Conservation (phyloP, 2,888 invertebrate genomes). For the Sarcophaga carnaria region DNA sequence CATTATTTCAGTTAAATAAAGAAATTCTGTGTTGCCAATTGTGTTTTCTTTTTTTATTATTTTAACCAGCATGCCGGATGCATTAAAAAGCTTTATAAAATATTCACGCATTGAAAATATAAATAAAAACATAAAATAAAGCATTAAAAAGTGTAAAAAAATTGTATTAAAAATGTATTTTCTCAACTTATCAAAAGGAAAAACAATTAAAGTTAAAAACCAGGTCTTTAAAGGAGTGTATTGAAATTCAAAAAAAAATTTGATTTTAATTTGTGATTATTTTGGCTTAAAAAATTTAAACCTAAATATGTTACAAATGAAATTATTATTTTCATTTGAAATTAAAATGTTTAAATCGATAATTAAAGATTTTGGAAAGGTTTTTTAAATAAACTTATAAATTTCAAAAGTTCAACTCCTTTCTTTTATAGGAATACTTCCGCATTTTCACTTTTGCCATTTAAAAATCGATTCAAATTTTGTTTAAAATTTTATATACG, state of each 20-base stretch:
- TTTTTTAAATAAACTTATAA: too few species aligned
- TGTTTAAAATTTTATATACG: too few species aligned
- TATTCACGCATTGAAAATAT: neutral
- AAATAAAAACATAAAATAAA: neutral
- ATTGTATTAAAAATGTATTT: neutral
- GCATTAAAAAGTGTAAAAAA: slow-evolving; percentile 2
- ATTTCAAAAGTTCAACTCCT: too few species aligned
- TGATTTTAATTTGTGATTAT: neutral
- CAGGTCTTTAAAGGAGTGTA: slow-evolving; percentile 7
- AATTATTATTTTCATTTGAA: too few species aligned
- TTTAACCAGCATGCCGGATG: neutral
- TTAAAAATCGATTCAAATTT: too few species aligned
- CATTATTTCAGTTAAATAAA: neutral
- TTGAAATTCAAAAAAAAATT: neutral
- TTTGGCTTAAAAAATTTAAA: too few species aligned
- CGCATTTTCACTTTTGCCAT: too few species aligned
- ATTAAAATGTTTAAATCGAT: too few species aligned
- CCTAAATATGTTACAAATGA: too few species aligned
- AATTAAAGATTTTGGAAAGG: too few species aligned
- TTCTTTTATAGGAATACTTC: too few species aligned
- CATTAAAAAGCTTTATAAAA: slow-evolving; percentile 23
- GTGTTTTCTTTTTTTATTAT: neutral
- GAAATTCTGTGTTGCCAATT: slow-evolving; percentile 24
- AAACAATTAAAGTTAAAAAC: neutral
- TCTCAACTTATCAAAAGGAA: slow-evolving; percentile 16